Base-by-base conservation (phyloP, 2,888 invertebrate genomes). In the Caradrina clavipalpis region DNA sequence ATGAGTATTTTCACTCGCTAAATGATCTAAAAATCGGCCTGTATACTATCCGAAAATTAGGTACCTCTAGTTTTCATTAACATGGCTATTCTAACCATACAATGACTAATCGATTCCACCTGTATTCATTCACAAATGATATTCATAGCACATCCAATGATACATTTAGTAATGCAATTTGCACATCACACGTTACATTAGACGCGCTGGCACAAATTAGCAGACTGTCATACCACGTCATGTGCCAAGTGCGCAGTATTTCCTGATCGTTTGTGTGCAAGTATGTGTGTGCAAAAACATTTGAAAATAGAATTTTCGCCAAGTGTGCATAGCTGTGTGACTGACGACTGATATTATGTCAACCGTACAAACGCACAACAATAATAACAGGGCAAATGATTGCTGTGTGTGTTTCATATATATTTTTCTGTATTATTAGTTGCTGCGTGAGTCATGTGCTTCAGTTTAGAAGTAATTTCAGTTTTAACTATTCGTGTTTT, bases 201-300 rank as follows among this genome's bases (percentile, higher is more conserved):
- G 68, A 53, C 68, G 45, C 49, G 58, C 56, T 81, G 74, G 73
- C 74, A 76, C 68, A 58, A 82, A 83, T 83, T 83, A 84, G 72
- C 72, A 76, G 54, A 70, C 78, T 81, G 74, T 26, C 70, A 54
- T 64, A 47, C 39, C 11, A 39, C 54, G 62, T 19, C 49, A 26
- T 51, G 57, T 63, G 80, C 83, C 80, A 83, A 83, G 66, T 78
- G 71, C 82, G 82, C 72, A 73, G 63, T 75, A 77, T 80, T 84
- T 84, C 80, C 80, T 84, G 69, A 67, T 82, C 35, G 11, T 53
- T 54, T 55, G 8, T 39, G 17, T n/a, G 17, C 13, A 39, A 39
- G 39, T 39, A 45, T 42, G 26, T 39, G 15, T n/a, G 39, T 39
- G 39, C 19, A 47, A 39, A 53, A 59, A 39, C 8, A 11, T 55